These are phyloP conservation scores for Symphodus melops DNA, from an alignment of 2,113 vertebrate genomes.

Conservation along the genomic window DNA sequence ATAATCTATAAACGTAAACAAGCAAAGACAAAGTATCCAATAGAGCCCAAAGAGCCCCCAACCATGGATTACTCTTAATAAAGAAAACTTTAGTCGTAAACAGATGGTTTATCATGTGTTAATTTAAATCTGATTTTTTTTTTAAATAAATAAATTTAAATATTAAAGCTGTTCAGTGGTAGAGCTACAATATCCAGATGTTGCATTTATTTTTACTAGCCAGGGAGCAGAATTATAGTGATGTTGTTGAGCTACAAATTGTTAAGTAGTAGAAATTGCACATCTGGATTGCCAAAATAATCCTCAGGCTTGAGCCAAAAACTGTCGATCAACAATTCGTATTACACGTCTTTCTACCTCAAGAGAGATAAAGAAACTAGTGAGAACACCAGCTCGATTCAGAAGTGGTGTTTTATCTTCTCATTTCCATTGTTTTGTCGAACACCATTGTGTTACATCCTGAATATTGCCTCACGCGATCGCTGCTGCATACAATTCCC, in stretches of 20 bases:
- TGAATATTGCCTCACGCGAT: conserved; percentile 1
- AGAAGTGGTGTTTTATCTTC: not conserved
- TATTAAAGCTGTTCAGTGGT: conserved; percentile 1
- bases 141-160: not conserved
- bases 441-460: not conserved
- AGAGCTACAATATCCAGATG: conserved; percentile 1
- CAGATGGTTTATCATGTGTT: conserved; percentile 3
- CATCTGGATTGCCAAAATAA: conserved; percentile 3
- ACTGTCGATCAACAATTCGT: not conserved
- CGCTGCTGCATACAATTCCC: not conserved
- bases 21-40: not conserved
- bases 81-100: conserved; percentile 1
- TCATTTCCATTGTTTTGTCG: not conserved
- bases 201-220: not conserved
- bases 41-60: not conserved
- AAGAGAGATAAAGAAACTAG: not conserved
- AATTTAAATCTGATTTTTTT: not conserved
- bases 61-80: not conserved
- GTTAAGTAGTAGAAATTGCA: not conserved
- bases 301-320: not conserved
- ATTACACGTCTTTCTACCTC: not conserved
- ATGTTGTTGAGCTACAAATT: not conserved
- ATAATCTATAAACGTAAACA: conserved; percentile 11
- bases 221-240: conserved; percentile 1
- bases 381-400: not conserved